Evolutionary conservation across 1,140 invertebrate species (phyloP).

Genomic region (Tyrophagus putrescentiae): DNA sequence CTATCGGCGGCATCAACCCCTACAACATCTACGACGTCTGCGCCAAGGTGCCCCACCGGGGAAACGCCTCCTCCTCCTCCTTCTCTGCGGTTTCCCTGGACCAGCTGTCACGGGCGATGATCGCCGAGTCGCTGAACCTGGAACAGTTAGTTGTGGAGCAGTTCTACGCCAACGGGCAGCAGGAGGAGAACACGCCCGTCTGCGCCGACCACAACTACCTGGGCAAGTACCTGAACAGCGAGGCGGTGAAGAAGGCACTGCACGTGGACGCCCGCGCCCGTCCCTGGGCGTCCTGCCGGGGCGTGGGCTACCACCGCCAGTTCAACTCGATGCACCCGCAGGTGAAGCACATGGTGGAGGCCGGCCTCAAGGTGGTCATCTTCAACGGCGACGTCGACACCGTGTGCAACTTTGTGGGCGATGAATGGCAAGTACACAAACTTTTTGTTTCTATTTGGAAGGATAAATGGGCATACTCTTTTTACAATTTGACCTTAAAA

Average conservation of each 20-base stretch:
- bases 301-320: slow-evolving; percentile 27
- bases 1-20: slow-evolving; percentile 29
- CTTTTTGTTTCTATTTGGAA: too few relatives aligned
- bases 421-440: slow-evolving; percentile 39
- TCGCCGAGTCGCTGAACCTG: not conserved
- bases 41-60: not conserved
- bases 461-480: too few relatives aligned
- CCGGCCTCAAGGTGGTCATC: slow-evolving; percentile 35
- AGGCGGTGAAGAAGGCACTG: slow-evolving; percentile 33
- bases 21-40: slow-evolving; percentile 37
- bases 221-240: slow-evolving; percentile 32
- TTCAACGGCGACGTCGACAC: slow-evolving; percentile 46
- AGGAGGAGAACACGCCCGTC: slow-evolving; percentile 31
- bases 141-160: not conserved
- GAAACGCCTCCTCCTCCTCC: not conserved
- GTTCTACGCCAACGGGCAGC: not conserved
- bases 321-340: slow-evolving; percentile 32
- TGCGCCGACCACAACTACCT: slow-evolving; percentile 33
- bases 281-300: not conserved
- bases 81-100: not conserved
- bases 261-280: slow-evolving; percentile 32
- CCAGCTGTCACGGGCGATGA: not conserved
- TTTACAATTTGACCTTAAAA: too few relatives aligned
- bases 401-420: slow-evolving; percentile 43
- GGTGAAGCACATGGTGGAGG: slow-evolving; percentile 27